Evolutionary conservation across 2,888 invertebrate species (phyloP), one percentile per base, ranked within the genome.

Genomic region (Hydriomena furcata): DNA sequence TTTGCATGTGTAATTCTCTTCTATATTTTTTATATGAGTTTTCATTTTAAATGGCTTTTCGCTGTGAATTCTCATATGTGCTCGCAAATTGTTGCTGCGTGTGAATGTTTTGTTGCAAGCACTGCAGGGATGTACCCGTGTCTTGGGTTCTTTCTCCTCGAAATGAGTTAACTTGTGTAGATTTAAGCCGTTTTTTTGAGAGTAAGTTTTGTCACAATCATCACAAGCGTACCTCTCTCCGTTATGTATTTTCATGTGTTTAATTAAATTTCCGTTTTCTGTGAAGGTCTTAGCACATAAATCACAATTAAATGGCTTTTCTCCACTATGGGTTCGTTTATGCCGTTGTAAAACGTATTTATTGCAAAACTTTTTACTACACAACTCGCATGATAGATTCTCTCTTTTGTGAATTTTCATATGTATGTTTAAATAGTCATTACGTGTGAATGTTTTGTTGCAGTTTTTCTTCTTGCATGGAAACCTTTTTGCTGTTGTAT

Each of bases 281-380:
- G 46, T 32, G 7, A 46, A 46, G 2, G 32, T 7, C 5, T 46
- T 46, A 17, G 20, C 0, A n/a, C 45, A 45, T 1, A 42, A 21
- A 6, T 46, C 25, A 31, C 54, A 54, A 0, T 5, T 30, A 27
- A 11, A 46, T 5, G 50, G 38, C 21, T 31, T 57, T 11, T 34
- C 37, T 7, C 40, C 24, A 0, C 47, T 34, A 7, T 57, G 53
- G 1, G n/a, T 49, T 8, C 12, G 12, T 24, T 25, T 31, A 7
- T 55, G 55, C 17, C 35, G 32, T 13, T 24, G 42, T 7, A 55
- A 25, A 0, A 47, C 40, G 24, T 42, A 49, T 32, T 37, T 49
- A 8, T 31, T 42, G 10, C 42, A 37, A 31, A 42, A 49, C 0
- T 30, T 20, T 11, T 49, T 49, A 2, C 20, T 11, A 27, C 49